A percentile compares a stretch with the other conserved stretches of the same genome.
These are phyloP conservation scores for Campylomormyrus tamandua DNA, from an alignment of 2,113 vertebrate genomes.

Conservation along the genomic window DNA sequence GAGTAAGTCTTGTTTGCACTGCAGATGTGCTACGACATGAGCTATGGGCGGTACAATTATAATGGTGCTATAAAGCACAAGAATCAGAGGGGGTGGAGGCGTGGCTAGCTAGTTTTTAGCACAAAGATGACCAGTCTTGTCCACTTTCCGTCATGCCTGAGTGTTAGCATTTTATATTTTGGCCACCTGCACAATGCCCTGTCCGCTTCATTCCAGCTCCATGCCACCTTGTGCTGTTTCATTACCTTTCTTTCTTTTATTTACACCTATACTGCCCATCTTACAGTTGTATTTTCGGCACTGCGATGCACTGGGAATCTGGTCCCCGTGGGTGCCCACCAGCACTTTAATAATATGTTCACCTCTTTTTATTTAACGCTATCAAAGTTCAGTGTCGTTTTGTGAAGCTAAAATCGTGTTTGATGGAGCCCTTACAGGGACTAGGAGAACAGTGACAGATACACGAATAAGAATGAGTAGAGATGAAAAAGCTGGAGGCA, in stretches of 20 bases:
- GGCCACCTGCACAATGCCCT: background rate
- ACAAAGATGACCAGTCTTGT: background rate
- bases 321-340: background rate
- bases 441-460: background rate
- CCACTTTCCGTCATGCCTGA: background rate
- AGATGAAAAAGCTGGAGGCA: background rate
- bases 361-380: background rate
- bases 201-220: background rate
- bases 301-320: background rate
- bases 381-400: background rate
- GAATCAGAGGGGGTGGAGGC: background rate
- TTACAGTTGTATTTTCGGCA: background rate
- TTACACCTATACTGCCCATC: background rate
- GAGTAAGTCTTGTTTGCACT: background rate
- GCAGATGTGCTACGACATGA: background rate
- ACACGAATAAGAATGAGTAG: background rate
- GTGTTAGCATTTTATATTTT: background rate
- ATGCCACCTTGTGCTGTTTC: background rate
- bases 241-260: background rate
- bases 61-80: background rate
- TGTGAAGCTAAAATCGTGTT: background rate
- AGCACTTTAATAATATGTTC: background rate
- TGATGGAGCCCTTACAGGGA: background rate
- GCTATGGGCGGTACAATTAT: background rate
- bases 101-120: background rate